These are phyloP conservation scores for Picus viridis DNA, from an alignment of 2,797 vertebrate genomes.

Conservation along the genomic window DNA sequence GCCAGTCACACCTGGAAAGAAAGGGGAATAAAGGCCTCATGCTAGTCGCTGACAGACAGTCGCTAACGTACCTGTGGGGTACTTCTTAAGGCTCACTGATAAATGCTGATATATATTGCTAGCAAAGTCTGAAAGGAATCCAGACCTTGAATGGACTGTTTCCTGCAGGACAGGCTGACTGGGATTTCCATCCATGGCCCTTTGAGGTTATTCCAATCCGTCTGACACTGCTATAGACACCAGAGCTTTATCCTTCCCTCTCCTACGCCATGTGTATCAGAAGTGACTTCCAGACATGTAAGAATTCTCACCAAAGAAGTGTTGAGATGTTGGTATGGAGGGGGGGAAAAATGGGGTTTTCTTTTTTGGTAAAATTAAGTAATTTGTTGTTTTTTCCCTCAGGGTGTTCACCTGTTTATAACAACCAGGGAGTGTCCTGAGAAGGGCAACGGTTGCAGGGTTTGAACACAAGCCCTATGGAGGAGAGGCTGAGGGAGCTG, in stretches of 20 bases:
- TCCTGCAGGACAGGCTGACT: conserved; percentile 67
- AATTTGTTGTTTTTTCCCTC: not conserved
- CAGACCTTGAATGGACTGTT: conserved; percentile 42
- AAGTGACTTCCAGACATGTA: conserved; percentile 57
- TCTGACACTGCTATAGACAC: conserved; percentile 60
- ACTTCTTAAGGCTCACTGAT: conserved; percentile 59
- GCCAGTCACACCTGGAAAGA: conserved; percentile 14
- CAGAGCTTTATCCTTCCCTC: conserved; percentile 57
- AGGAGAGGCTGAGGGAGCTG: too few species aligned
- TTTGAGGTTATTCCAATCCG: conserved; percentile 67
- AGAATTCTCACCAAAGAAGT: conserved; percentile 59
- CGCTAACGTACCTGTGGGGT: conserved; percentile 44
- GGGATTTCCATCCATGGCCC: conserved; percentile 56
- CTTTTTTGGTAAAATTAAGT: not conserved
- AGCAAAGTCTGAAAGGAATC: conserved; percentile 59
- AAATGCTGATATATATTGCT: conserved; percentile 56
- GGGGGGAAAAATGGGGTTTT: too few species aligned
- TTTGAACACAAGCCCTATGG: too few species aligned
- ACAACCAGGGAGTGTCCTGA: too few species aligned
- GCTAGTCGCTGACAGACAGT: conserved; percentile 25
- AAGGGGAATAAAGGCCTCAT: not conserved
- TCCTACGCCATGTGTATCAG: conserved; percentile 45
- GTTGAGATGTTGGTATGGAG: conserved; percentile 51
- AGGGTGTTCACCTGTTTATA: conserved; percentile 24
- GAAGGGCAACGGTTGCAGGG: too few species aligned